Conservation (phyloP, 2,888 invertebrate genomes). For the Ochlodes sylvanus region DNA sequence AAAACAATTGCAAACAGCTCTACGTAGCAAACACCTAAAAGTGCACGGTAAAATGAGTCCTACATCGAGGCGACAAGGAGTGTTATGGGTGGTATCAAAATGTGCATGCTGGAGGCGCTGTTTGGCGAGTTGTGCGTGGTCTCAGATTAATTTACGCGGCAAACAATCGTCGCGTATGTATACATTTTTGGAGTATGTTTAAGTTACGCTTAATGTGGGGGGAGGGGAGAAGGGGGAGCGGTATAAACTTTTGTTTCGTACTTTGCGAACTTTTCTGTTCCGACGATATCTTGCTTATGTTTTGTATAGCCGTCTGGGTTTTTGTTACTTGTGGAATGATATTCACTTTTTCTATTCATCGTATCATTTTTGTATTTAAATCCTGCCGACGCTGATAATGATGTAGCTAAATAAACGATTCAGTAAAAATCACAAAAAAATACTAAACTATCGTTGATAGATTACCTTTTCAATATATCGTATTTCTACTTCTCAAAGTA, state of each 20-base stretch:
- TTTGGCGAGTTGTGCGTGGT: conserved; percentile 19
- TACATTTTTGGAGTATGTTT: conserved; percentile 29
- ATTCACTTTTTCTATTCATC: background rate
- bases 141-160: conserved; percentile 35
- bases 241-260: conserved; percentile 27
- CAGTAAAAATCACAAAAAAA: too few species aligned
- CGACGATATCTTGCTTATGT: conserved; percentile 21
- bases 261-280: conserved; percentile 26
- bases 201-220: conserved; percentile 25
- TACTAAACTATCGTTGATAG: too few species aligned
- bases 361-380: background rate
- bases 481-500: too few species aligned
- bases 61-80: background rate
- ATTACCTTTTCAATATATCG: too few species aligned
- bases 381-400: too few species aligned
- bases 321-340: conserved; percentile 9
- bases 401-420: too few species aligned
- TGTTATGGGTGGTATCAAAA: background rate
- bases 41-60: conserved; percentile 8
- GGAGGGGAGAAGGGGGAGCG: background rate
- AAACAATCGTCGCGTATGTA: conserved; percentile 24
- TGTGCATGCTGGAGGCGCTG: conserved; percentile 4
- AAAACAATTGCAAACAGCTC: conserved; percentile 43
- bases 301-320: conserved; percentile 20
- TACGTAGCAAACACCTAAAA: conserved; percentile 13